Evolutionary conservation across 2,797 vertebrate species (phyloP).

Genomic region (Salarias fasciatus): DNA sequence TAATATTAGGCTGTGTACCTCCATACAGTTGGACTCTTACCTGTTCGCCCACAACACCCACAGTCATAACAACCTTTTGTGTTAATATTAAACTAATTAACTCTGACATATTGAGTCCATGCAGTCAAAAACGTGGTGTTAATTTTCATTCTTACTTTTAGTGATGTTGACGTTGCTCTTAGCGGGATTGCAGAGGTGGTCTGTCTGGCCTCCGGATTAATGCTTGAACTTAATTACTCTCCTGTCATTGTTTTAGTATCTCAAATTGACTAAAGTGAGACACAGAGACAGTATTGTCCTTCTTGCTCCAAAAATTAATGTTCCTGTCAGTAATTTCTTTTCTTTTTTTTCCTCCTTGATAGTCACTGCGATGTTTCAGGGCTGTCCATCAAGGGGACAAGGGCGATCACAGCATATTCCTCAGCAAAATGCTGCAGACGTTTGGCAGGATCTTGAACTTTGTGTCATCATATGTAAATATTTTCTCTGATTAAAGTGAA

Average conservation of each 20-base stretch:
- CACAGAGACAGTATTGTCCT: constrained; percentile 31
- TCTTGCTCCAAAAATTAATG: constrained; percentile 42
- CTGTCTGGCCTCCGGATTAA: constrained; percentile 41
- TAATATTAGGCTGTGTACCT: too few species aligned
- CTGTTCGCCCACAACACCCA: constrained; percentile 44
- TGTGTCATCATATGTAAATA: constrained; percentile 6
- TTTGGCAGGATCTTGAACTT: constrained; percentile 27
- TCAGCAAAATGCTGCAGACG: constrained; percentile 34
- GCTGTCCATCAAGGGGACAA: constrained; percentile 56
- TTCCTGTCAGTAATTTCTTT: constrained; percentile 51
- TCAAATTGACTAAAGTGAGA: constrained; percentile 30
- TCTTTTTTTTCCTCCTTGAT: constrained; percentile 40
- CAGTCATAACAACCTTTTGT: constrained; percentile 44
- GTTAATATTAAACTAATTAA: constrained; percentile 56
- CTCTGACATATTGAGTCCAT: constrained; percentile 65
- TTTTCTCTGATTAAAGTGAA: constrained; percentile 8
- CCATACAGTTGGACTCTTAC: constrained; percentile 44
- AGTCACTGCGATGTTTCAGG: constrained; percentile 55
- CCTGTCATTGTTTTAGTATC: constrained; percentile 30
- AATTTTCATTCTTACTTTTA: constrained; percentile 60
- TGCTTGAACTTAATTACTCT: constrained; percentile 47
- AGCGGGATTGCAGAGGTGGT: constrained; percentile 43
- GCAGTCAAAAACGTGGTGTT: constrained; percentile 43
- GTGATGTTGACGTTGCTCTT: constrained; percentile 61
- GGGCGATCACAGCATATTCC: constrained; percentile 24